These are phyloP conservation scores for Meganola albula DNA, from an alignment of 2,888 invertebrate species.

Conservation along the genomic window DNA sequence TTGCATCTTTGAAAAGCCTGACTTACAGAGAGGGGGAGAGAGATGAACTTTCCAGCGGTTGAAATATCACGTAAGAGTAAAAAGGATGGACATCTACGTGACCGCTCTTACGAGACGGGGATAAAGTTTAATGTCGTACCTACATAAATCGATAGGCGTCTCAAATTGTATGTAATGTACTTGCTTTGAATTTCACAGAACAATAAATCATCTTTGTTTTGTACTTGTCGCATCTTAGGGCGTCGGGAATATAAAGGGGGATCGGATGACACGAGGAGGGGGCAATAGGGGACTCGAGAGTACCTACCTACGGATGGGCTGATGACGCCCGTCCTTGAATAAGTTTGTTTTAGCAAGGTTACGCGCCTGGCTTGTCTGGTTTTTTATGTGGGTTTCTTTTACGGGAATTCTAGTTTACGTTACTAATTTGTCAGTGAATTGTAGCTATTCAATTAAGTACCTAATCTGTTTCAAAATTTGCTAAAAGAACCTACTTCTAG, in stretches of 20 bases:
- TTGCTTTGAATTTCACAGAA: conserved; percentile 25
- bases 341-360: conserved; percentile 49
- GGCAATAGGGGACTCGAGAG: conserved; percentile 37
- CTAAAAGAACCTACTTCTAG: too few species aligned
- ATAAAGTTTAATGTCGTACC: conserved; percentile 43
- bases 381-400: not conserved
- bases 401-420: too few species aligned
- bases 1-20: conserved; percentile 21
- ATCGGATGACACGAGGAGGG: conserved; percentile 29
- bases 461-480: too few species aligned
- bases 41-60: conserved; percentile 27
- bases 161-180: conserved; percentile 27
- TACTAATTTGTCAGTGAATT: too few species aligned
- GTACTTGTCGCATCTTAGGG: conserved; percentile 25
- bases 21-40: too few species aligned
- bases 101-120: conserved; percentile 43
- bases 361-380: conserved; percentile 21
- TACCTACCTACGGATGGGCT: conserved; percentile 33
- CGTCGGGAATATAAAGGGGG: conserved; percentile 21
- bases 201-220: conserved; percentile 40
- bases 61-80: conserved; percentile 35
- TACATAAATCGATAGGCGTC: conserved; percentile 32
- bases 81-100: conserved; percentile 47
- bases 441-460: too few species aligned
- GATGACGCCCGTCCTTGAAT: conserved; percentile 51